Evolutionary conservation across 2,888 invertebrate species (phyloP), one percentile per base, ranked within the genome.

Genomic region (Hypselothyrea guttata): DNA sequence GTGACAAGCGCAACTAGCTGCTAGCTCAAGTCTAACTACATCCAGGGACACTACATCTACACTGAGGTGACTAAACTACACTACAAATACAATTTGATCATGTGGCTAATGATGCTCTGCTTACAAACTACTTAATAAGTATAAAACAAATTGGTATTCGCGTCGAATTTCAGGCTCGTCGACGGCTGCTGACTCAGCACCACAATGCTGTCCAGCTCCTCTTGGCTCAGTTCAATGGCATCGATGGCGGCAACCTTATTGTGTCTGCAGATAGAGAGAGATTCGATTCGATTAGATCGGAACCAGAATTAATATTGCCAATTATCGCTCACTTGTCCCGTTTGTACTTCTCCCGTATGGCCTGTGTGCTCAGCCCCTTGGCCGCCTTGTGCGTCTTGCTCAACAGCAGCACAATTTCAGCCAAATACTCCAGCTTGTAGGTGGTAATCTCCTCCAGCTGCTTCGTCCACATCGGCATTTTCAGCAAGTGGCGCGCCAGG

Each of bases 281-380:
- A 7, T 3, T 4, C 7, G 9, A 11, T 31, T 8, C n/a, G n/a
- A n/a, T n/a, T n/a, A n/a, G n/a, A n/a, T n/a, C n/a, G n/a, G n/a
- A n/a, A n/a, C n/a, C n/a, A n/a, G n/a, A 1, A 12, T n/a, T 22
- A 1, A 13, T 22, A 38, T 2, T 33, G n/a, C 0, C 2, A 4
- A 0, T 11, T n/a, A n/a, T n/a, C n/a, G 90, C 92, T 90, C 83
- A 95, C 93, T 95, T 95, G 88, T 92, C 92, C 73, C 90, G 91
- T 89, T 94, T 95, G 91, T 97, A 98, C 91, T 98, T 98, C 87
- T 97, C 97, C 71, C 94, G 93, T 69, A 97, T 95, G 42, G 97
- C 96, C 88, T 95, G 95, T 87, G 97, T 96, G 33, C 93, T 92
- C 74, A 94, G 91, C 34, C 90, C 91, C 5, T 92, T 88, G 2